phyloP scores from a whole-genome alignment of 2,113 vertebrate genomes.

The Sinosuthora webbiana region DNA sequence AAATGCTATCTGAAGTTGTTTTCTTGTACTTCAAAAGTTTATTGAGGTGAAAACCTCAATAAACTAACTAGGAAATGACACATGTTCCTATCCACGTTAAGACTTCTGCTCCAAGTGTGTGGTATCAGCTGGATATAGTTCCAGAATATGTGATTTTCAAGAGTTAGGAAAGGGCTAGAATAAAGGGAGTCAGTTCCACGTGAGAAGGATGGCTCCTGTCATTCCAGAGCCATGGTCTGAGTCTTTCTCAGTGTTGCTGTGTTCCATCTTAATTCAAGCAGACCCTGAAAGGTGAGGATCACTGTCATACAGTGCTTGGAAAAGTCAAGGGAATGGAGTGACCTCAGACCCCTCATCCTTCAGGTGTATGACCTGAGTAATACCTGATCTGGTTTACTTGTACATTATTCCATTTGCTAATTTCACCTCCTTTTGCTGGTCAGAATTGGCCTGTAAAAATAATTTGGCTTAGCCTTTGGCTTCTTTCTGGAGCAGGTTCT shows the following conservation, averaged over 20 bases:
- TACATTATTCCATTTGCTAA: background rate
- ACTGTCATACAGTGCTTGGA: rapidly evolving
- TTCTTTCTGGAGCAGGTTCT: background rate
- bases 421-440: background rate
- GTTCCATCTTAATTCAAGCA: background rate
- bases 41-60: background rate
- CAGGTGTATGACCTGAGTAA: background rate
- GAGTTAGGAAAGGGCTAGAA: background rate
- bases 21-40: background rate
- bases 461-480: background rate
- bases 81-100: background rate
- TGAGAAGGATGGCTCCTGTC: background rate
- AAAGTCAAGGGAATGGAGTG: background rate
- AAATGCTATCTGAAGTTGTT: background rate
- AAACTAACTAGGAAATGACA: background rate
- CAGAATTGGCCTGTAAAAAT: background rate
- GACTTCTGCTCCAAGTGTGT: background rate
- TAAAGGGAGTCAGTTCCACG: background rate
- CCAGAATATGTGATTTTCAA: background rate
- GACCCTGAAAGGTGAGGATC: background rate
- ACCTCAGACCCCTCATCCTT: background rate
- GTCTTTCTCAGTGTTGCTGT: background rate
- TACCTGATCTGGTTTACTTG: background rate
- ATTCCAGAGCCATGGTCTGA: background rate
- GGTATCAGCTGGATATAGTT: background rate